Conservation (phyloP, 2,113 vertebrate species). For the Oreotrochilus melanogaster region DNA sequence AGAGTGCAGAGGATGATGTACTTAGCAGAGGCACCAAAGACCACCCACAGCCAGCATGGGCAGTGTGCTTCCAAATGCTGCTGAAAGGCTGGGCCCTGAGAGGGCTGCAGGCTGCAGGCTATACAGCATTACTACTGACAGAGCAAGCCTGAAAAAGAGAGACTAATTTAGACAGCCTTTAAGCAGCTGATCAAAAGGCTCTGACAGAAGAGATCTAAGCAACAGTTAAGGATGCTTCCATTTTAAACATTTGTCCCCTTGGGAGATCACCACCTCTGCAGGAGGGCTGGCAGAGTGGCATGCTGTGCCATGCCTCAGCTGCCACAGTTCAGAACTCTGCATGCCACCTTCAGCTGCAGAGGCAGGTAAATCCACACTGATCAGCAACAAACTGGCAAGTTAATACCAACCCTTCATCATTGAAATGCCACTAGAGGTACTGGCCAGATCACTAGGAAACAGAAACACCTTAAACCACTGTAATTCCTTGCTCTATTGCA, state of each 20-base stretch:
- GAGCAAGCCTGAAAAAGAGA: not conserved
- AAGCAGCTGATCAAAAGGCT: not conserved
- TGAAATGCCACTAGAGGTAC: not conserved
- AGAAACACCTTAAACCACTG: not conserved
- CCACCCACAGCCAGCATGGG: rapidly evolving
- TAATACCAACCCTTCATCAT: too few relatives aligned
- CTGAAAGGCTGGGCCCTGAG: not conserved
- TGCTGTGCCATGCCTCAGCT: rapidly evolving
- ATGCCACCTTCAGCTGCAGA: not conserved
- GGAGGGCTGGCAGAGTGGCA: not conserved
- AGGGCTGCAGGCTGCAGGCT: not conserved
- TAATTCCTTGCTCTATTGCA: not conserved
- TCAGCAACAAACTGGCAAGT: not conserved
- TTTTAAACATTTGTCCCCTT: not conserved
- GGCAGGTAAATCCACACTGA: not conserved
- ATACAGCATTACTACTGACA: not conserved
- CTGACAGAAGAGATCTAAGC: not conserved
- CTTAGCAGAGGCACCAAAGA: not conserved
- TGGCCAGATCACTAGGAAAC: not conserved
- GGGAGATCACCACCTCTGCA: not conserved
- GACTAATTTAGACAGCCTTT: not conserved
- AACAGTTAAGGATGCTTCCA: not conserved
- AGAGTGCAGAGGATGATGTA: not conserved
- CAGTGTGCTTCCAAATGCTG: not conserved
- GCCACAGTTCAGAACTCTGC: rapidly evolving